Conservation (phyloP, 1,140 invertebrate species). For the Eriocheir sinensis region DNA sequence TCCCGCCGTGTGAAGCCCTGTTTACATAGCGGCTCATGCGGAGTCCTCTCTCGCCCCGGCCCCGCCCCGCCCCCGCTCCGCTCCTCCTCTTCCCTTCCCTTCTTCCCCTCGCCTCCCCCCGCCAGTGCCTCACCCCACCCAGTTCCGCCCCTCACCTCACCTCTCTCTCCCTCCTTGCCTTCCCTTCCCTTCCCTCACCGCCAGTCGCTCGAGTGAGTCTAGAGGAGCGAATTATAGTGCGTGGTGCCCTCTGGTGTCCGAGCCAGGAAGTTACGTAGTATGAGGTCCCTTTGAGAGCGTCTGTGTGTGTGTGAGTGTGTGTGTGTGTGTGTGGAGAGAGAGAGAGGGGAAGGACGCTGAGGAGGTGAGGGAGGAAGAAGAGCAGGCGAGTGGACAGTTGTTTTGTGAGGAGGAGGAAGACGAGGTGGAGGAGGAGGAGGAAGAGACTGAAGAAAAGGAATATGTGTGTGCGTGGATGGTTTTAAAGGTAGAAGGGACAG, state of each 20-base stretch:
- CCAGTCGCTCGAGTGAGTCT: conserved; percentile 2
- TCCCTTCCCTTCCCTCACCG: neutral
- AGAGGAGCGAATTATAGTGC: conserved; percentile 5
- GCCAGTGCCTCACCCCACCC: neutral
- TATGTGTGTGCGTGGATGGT: neutral
- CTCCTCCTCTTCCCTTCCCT: neutral
- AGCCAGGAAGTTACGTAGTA: neutral
- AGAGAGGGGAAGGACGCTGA: neutral
- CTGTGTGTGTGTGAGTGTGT: too few species aligned
- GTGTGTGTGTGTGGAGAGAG: too few species aligned
- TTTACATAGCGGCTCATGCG: conserved; percentile 11
- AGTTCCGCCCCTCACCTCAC: neutral
- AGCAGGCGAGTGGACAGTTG: too few species aligned
- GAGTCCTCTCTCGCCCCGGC: neutral
- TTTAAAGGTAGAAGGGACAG: neutral
- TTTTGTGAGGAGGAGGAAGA: neutral
- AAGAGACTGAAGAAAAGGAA: neutral
- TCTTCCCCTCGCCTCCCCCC: too few species aligned
- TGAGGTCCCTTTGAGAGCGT: conserved; percentile 13
- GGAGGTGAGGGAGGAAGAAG: too few species aligned
- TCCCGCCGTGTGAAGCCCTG: neutral
- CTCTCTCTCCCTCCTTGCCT: neutral
- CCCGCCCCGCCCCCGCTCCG: neutral
- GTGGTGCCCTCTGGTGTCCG: conserved; percentile 10
- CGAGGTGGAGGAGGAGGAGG: neutral